These are phyloP conservation scores for Macquaria australasica DNA, from an alignment of 2,113 vertebrate genomes.

Conservation along the genomic window DNA sequence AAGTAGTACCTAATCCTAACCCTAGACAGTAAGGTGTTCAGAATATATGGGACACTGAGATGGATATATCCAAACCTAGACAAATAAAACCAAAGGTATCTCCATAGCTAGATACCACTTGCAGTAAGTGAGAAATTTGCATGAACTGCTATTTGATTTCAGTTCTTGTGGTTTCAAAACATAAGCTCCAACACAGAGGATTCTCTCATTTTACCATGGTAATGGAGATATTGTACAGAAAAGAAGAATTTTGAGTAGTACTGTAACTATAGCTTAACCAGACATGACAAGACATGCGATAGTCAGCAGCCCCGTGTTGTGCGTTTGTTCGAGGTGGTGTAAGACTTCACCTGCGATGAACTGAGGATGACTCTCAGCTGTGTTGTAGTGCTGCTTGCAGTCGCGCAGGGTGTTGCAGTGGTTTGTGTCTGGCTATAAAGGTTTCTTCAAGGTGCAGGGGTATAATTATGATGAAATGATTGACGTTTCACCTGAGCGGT, in stretches of 20 bases:
- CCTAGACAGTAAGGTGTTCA: not conserved
- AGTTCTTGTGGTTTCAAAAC: not conserved
- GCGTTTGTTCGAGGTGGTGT: conserved; percentile 17
- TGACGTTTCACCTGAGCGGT: conserved; percentile 56
- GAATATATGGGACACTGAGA: not conserved
- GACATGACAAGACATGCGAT: conserved; percentile 20
- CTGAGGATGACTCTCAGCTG: conserved; percentile 20
- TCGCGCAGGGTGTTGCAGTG: not conserved
- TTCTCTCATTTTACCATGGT: not conserved
- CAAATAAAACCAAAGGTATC: too few relatives aligned
- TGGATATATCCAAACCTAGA: not conserved
- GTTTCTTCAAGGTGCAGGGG: not conserved
- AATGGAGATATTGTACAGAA: not conserved
- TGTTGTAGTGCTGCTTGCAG: conserved; percentile 6
- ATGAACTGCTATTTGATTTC: not conserved
- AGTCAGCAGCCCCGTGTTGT: conserved; percentile 31
- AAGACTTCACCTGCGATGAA: conserved; percentile 35
- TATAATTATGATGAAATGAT: conserved; percentile 65
- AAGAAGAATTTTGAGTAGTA: not conserved
- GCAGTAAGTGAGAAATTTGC: not conserved
- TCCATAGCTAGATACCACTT: too few relatives aligned
- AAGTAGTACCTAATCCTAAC: not conserved
- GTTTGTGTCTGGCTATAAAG: conserved; percentile 16
- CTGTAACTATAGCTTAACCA: conserved; percentile 17
- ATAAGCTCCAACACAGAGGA: too few relatives aligned